Evolutionary conservation across 2,797 vertebrate species (phyloP).

Genomic region (Platyrinchus mystaceus): DNA sequence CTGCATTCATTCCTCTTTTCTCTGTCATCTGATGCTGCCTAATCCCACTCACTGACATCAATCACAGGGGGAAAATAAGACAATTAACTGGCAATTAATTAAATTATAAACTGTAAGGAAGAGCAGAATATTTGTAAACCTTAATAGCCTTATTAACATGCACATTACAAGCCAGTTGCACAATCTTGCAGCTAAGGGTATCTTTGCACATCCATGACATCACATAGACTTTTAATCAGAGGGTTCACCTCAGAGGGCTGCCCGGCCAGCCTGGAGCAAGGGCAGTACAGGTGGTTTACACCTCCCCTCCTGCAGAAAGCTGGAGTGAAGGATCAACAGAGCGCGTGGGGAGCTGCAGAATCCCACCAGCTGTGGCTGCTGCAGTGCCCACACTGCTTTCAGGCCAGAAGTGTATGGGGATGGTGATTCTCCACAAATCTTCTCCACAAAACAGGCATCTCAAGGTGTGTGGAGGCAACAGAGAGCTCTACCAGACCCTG

Average conservation of each 20-base stretch:
- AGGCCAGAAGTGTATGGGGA: rapidly evolving
- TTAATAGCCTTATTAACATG: conserved; percentile 40
- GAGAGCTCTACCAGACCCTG: neutral
- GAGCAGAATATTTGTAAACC: conserved; percentile 48
- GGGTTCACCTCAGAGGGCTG: neutral
- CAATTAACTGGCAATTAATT: conserved; percentile 69
- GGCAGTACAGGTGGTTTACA: neutral
- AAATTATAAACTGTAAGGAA: conserved; percentile 60
- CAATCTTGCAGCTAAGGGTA: neutral
- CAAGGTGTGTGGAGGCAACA: rapidly evolving
- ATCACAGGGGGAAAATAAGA: conserved; percentile 64
- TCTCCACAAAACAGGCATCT: neutral
- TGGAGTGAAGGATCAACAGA: neutral
- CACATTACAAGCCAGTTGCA: conserved; percentile 15
- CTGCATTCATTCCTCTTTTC: conserved; percentile 25
- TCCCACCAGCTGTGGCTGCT: rapidly evolving
- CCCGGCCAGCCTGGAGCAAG: neutral
- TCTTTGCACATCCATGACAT: neutral
- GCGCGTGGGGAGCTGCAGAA: rapidly evolving
- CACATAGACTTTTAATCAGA: neutral
- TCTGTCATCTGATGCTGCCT: conserved; percentile 57
- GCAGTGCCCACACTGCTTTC: neutral
- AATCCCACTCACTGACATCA: conserved; percentile 62
- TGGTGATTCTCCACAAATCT: neutral
- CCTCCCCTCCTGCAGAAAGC: neutral